Percentiles rank a stretch among this genome's conserved stretches.
These are phyloP conservation scores for Aviceda subcristata DNA, from an alignment of 2,113 vertebrate genomes.

Conservation along the genomic window DNA sequence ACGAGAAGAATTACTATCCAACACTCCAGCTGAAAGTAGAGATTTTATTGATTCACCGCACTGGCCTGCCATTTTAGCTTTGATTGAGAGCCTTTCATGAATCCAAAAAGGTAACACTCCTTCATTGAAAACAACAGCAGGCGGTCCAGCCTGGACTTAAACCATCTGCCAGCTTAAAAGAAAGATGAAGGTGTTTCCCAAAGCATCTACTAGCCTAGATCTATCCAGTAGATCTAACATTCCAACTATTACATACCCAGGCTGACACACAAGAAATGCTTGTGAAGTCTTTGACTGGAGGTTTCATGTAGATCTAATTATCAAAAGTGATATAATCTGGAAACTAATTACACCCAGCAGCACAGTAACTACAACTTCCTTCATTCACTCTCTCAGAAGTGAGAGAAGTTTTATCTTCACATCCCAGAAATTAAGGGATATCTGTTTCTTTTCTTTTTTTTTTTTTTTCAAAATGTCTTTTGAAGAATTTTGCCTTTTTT, in stretches of 20 bases:
- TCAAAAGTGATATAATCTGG: constrained; percentile 63
- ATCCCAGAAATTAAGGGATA: constrained; percentile 19
- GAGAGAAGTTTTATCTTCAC: constrained; percentile 36
- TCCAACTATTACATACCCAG: background rate
- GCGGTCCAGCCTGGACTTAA: constrained; percentile 67
- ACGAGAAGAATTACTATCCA: constrained; percentile 81
- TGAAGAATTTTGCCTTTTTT: constrained; percentile 60
- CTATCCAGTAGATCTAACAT: constrained; percentile 12
- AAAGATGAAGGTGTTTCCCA: constrained; percentile 72
- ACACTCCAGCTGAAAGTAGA: constrained; percentile 80
- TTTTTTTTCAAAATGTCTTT: constrained; percentile 20
- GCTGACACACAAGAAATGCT: background rate
- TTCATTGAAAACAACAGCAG: constrained; percentile 80
- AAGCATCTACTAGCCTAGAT: constrained; percentile 46
- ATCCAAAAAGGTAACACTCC: constrained; percentile 81
- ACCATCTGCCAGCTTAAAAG: constrained; percentile 81
- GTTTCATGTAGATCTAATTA: constrained; percentile 64
- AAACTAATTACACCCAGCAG: constrained; percentile 66
- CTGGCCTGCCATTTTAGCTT: constrained; percentile 79
- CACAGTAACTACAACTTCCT: constrained; percentile 35
- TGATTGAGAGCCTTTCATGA: constrained; percentile 82
- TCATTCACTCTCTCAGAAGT: background rate
- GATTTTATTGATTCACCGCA: constrained; percentile 82
- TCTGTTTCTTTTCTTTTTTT: background rate
- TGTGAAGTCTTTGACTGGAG: constrained; percentile 36